Base-by-base conservation (phyloP, 2,888 invertebrate species). In the Theretra japonica region DNA sequence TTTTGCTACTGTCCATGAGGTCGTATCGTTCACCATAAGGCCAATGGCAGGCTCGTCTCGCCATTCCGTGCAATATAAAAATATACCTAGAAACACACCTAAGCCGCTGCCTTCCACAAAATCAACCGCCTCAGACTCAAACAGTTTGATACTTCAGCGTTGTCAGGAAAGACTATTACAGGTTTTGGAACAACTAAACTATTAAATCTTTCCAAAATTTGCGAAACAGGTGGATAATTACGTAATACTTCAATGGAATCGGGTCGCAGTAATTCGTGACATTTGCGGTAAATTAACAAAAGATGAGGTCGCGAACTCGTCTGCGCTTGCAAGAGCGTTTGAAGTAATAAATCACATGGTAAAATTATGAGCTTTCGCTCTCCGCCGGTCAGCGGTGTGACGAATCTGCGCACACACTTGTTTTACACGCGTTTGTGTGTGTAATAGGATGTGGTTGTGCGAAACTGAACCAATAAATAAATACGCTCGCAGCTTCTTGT, bases 251-350 rank as follows among this genome's bases (percentile, higher is more conserved):
- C 15, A 60, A 60, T 30, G 4, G 23, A 65, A 48, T 23, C 17
- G 15, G 48, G 25, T 56, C 62, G 57, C 15, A 53, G 53, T 30
- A 28, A 25, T 11, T 30, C 69, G 21, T 69, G 56, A 56, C 69
- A 69, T 69, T 69, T 69, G 48, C 15, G 19, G 60, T 8, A 7
- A 65, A 65, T 65, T 65, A 65, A 65, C 65, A 65, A 65, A 65
- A 65, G 65, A 65, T 25, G 65, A 60, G 60, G 60, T 60, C 60
- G 60, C 17, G 65, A 17, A 48, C 65, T 48, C n/a, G 33, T 65
- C 25, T 53, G 53, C 33, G 62, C 11, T 65, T 48, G 65, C 65
- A 48, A 11, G 59, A 62, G 5, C 41, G 15, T 65, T 41, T 21
- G 41, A 65, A 33, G 30, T 23, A 41, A 65, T 65, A 65, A 65